Evolutionary conservation across 2,113 vertebrate species (phyloP).

Genomic region (Oreochromis spilurus): DNA sequence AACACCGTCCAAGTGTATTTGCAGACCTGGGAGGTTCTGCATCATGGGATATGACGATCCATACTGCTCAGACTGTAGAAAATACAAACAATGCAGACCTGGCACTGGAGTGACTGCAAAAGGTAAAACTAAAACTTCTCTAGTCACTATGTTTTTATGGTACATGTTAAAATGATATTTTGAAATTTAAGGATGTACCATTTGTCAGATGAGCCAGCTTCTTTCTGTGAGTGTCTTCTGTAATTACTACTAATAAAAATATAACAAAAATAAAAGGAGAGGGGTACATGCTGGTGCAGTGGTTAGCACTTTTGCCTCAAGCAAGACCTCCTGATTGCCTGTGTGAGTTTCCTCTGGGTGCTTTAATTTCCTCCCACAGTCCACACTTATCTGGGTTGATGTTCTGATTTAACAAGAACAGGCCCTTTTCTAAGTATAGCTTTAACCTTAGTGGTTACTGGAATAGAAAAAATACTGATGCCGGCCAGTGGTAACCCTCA

Average conservation of each 20-base stretch:
- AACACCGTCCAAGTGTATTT: slow-evolving; percentile 45
- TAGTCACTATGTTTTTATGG: neutral
- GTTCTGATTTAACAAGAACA: neutral
- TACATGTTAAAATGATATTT: neutral
- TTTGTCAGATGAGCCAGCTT: neutral
- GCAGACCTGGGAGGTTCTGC: slow-evolving; percentile 56
- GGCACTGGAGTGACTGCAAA: slow-evolving; percentile 31
- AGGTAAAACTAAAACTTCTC: slow-evolving; percentile 38
- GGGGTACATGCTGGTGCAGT: neutral
- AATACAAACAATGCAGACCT: neutral
- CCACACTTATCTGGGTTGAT: neutral
- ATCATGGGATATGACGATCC: fast-evolving
- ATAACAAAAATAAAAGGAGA: neutral
- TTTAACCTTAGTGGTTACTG: neutral
- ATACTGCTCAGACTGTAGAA: neutral
- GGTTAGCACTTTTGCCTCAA: neutral
- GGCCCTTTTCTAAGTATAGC: neutral
- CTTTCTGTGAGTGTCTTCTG: neutral
- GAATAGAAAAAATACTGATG: neutral
- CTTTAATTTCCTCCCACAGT: neutral
- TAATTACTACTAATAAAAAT: neutral
- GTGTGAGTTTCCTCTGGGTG: neutral
- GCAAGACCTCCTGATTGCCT: neutral
- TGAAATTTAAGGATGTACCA: neutral
- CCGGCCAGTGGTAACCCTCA: neutral